Evolutionary conservation across 2,888 invertebrate genomes (phyloP), one percentile per base, ranked within the genome.

Genomic region (Eremobia ochroleuca): DNA sequence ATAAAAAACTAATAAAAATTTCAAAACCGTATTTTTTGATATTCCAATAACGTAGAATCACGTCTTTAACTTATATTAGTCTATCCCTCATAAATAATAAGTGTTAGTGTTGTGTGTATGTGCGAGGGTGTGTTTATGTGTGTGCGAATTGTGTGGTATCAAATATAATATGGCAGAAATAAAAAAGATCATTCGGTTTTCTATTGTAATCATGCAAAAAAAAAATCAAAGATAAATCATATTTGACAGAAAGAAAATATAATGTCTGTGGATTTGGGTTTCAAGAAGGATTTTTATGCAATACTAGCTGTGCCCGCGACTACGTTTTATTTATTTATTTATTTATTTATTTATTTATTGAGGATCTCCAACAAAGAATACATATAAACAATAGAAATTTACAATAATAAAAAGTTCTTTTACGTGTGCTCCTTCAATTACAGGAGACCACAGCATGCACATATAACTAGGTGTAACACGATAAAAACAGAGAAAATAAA

Each of bases 121-220:
- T 40, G 9, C 4, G 8, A 37, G 37, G 37, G 43, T 15, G 43
- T 4, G 37, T 0, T 0, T 0, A 11, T 40, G 9, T 40, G 40
- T 40, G 40, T 40, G 11, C 11, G 11, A 11, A 2, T 46, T 46
- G 43, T 49, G 46, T 49, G 31, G 13, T 64, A 40, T 58, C 34
- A 69, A 64, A 65, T 18, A 67, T 70, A 67, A 67, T 70, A 67
- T 70, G 34, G 46, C 6, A 59, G 0, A 64, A 71, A 71, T 71
- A 69, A 80, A 83, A 73, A 73, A 72, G 76, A 73, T 70, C 55
- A 74, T 58, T n/a, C 46, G 2, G 64, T 34, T 74, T 72, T 83
- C 55, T 62, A 66, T 77, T 74, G 52, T 59, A 64, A 66, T 74
- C 31, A 49, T 67, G 72, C 59, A 52, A 76, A 85, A 79, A 79